Evolutionary conservation across 2,797 vertebrate species (phyloP), one percentile per base, ranked within the genome.

Genomic region (Benthosema pterotum): DNA sequence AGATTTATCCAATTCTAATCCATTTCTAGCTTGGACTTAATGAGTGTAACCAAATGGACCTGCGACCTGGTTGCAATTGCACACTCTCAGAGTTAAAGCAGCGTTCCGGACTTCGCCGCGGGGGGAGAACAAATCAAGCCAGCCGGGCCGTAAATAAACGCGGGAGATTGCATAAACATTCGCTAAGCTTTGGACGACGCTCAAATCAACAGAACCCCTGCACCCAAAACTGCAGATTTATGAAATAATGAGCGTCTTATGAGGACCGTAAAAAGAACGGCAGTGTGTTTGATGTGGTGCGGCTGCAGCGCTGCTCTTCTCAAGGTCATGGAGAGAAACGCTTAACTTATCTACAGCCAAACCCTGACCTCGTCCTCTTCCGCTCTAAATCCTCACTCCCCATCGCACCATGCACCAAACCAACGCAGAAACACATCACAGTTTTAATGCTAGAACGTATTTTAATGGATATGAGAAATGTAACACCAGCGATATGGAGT

Each of bases 161-260:
- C 74, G 66, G 72, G 58, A 65, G 60, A 74, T 54, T 78, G 75
- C 74, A 78, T 79, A 85, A 86, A 83, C 77, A 80, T 82, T 79
- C 63, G 66, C 50, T 43, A 67, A 75, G 61, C 16, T 45, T 67
- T 79, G 79, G 79, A 55, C 0, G 11, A 0, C 42, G 42, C 70
- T 84, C 78, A 82, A 69, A 78, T 83, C 73, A 85, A 83, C 77
- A 79, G 43, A 79, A 28, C 59, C 6, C 14, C 56, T 59, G 77
- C 8, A 74, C 59, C 72, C 65, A 63, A 79, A 32, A 80, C 14
- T 80, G 60, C 65, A 83, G 73, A 85, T 85, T 85, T 82, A 85
- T 89, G 76, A 84, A 88, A 87, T 88, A 87, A 88, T 79, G 74
- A 87, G 76, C 78, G 77, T 75, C 74, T 74, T 79, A 63, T 68